A percentile compares a stretch with the other conserved stretches of the same genome.
Evolutionary conservation across 2,113 vertebrate species (phyloP).

Genomic region (Bubalus kerabau): DNA sequence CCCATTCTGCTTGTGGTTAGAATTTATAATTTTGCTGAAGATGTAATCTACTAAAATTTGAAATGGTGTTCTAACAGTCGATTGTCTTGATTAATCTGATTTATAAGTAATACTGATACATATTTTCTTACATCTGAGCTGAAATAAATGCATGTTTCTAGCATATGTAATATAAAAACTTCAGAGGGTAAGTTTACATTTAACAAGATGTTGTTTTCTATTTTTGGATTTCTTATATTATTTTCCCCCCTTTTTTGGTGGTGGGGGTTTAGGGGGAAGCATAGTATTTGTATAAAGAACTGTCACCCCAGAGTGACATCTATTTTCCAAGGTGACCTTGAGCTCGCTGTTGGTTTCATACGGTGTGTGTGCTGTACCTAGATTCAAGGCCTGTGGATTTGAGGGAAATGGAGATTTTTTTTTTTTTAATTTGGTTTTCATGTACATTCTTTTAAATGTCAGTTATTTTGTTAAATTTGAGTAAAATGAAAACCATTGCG

Average conservation of each 20-base stretch:
- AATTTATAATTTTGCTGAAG: constrained; percentile 48
- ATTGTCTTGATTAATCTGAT: constrained; percentile 47
- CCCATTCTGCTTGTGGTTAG: constrained; percentile 26
- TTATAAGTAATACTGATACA: constrained; percentile 46
- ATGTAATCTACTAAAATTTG: not conserved
- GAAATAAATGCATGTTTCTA: constrained; percentile 60
- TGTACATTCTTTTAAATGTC: not conserved
- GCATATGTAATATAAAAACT: constrained; percentile 53
- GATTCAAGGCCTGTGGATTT: constrained; percentile 32
- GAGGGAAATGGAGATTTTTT: not conserved
- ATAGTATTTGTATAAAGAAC: constrained; percentile 61
- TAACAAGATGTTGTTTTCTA: constrained; percentile 69
- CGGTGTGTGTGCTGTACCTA: constrained; percentile 25
- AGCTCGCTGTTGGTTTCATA: constrained; percentile 21
- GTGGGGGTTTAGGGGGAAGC: constrained; percentile 24
- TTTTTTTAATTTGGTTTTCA: not conserved
- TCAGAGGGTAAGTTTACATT: constrained; percentile 69
- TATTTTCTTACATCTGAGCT: constrained; percentile 66
- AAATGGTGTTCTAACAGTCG: constrained; percentile 38
- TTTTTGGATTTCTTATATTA: constrained; percentile 61
- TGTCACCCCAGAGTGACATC: constrained; percentile 53
- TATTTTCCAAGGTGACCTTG: constrained; percentile 48
- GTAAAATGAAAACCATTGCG: not conserved
- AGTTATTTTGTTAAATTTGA: not conserved
- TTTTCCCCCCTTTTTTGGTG: constrained; percentile 17